Base-by-base conservation (phyloP, 2,888 invertebrate species). In the Rosalia funebris region DNA sequence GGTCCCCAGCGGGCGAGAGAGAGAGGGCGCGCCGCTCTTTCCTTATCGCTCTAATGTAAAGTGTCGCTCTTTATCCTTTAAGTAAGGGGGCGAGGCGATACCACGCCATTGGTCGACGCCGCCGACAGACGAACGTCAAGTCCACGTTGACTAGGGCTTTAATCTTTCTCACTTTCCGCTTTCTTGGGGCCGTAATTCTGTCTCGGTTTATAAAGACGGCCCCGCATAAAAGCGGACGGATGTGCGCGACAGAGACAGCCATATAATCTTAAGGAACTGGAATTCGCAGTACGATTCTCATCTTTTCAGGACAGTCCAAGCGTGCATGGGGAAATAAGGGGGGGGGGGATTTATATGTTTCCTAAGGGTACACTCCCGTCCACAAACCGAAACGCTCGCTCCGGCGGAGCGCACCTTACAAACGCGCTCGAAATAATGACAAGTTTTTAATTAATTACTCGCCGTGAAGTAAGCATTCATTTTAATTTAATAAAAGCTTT, bases 211-310 rank as follows among this genome's bases (percentile, higher is more conserved):
- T 66, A 68, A 70, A 70, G 71, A 69, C 62, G 32, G 53, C 47
- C 11, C 10, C 2, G 34, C 34, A n/a, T 60, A 61, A 60, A 37
- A 37, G 12, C 19, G 36, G 50, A 63, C 65, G 66, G 70, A 70
- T 69, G 69, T 63, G 65, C 47, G 42, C 47, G 70, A 78, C 60
- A 69, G 70, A 77, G 76, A 78, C 62, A 60, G 73, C 63, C 55
- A 62, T 70, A 75, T 73, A 78, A 79, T 79, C 79, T 80, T 77
- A 77, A 80, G 78, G 77, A 80, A 78, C 79, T 78, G 78, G 77
- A 80, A 81, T 81, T 80, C 76, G 78, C 79, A 76, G 77, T 75
- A 73, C 78, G 79, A 79, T 79, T 77, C 77, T 79, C 79, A 77
- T 80, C 79, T 79, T 79, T 79, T 79, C 79, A 75, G 77, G 79